Base-by-base conservation (phyloP, 1,140 invertebrate genomes). In the Diachasmimorpha longicaudata region DNA sequence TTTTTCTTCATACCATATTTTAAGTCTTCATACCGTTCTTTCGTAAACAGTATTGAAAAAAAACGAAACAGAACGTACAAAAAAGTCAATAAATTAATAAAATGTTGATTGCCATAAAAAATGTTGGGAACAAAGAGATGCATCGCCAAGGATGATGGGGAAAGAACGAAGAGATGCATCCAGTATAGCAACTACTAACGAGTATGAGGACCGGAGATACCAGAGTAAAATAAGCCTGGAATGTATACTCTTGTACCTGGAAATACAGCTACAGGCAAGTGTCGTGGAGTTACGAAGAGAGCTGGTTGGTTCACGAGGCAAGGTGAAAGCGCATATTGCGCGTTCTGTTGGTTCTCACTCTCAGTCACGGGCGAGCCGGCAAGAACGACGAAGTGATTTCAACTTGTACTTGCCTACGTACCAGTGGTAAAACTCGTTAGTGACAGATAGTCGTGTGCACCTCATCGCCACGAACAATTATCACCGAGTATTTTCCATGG, bases 321-420 rank as follows among this genome's bases (percentile, higher is more conserved):
- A 87, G 85, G 86, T 88, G 87, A 88, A 88, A 88, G 86, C 87
- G 84, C 82, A 82, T 87, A 83, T 84, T 83, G 85, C 83, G 84
- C 82, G 81, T 84, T 84, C 48, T 71, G 21, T 55, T 44, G 52
- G 68, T 76, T 76, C 74, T 71, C 74, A 76, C 68, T 76, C 83
- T 84, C 86, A 89, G 87, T 89, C 86, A 88, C 86, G 86, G 87
- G 84, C 85, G 87, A 85, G 82, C 83, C 86, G 81, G 83, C 80
- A 77, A 70, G 58, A 72, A 76, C 66, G 39, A 9, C 70, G 67
- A 67, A 77, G 44, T 72, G 52, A 66, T 21, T 39, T 39, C 76
- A 77, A 55, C 21, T 25, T 68, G 25, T 16, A 52, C 42, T 74
- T 42, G 39, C 25, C 21, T 52, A 39, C 37, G 4, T 70, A 16